phyloP scores from a whole-genome alignment of 2,113 vertebrate species.

The Talpa occidentalis region DNA sequence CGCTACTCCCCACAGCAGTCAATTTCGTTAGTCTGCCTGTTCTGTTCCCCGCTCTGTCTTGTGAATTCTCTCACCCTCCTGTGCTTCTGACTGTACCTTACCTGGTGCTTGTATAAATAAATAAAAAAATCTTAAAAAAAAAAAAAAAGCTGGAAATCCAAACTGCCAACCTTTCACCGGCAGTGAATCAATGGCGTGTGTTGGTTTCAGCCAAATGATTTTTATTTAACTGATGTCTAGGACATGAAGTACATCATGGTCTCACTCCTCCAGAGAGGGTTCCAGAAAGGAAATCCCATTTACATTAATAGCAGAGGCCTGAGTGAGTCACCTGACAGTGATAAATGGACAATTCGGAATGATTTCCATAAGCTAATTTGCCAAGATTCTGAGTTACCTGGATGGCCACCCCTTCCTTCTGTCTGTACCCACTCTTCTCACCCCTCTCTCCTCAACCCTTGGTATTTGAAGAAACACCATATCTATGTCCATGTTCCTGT shows the following conservation, averaged over 20 bases:
- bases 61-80: too few species aligned
- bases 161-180: background rate
- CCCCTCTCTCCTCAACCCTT: background rate
- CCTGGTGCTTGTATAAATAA: too few species aligned
- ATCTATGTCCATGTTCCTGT: background rate
- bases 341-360: background rate
- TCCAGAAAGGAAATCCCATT: background rate
- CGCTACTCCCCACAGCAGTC: too few species aligned
- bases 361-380: background rate
- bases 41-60: too few species aligned
- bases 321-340: background rate
- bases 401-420: background rate
- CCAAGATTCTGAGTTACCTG: background rate
- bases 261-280: background rate
- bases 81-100: too few species aligned
- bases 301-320: background rate
- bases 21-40: too few species aligned
- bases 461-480: background rate
- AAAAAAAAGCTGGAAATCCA: background rate
- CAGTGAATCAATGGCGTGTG: rapidly evolving
- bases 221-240: background rate
- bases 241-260: background rate
- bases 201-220: background rate
- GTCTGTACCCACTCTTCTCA: background rate
- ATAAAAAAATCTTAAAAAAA: too few species aligned